Base-by-base conservation (phyloP, 1,140 invertebrate genomes). In the Eupeodes corollae region DNA sequence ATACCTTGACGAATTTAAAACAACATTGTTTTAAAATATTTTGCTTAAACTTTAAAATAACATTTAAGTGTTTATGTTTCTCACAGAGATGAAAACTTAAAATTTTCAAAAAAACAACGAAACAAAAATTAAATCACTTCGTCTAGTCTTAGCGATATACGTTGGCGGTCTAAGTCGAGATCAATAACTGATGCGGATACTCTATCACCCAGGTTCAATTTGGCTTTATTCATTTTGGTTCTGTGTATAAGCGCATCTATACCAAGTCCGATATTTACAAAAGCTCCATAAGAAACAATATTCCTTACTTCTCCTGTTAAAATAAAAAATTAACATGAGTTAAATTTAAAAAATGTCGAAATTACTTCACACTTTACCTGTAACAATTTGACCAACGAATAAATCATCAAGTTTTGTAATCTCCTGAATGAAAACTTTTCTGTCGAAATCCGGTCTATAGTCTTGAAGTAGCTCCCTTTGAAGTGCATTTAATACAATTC, bases 191-290 rank as follows among this genome's bases (percentile, higher is more conserved):
- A 70, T 2, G 79, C 79, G 54, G 80, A 70, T 5, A 91, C 78
- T 37, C 75, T 68, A 59, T 91, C 82, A 0, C 87, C 86, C 21
- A 91, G 63, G 52, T 77, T 74, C 0, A 89, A 61, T 21, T 69
- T 63, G 10, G 70, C 56, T n/a, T 75, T 73, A 1, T 72, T 74
- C 62, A 83, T 69, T 46, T 80, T 75, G 41, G 72, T 81, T 0
- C 61, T 69, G 51, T 88, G 88, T 37, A 93, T 79, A 14, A 95
- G 72, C 0, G 83, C 90, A 68, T 83, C 75, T 37, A 62, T 75
- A 3, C 78, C 84, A 0, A 93, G 80, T 0, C 91, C 91, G 51
- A 91, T 79, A 63, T 95, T 91, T 3, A 94, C 84, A 69, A 95
- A 96, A 35, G 82, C 79, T 13, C 91, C 91, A 68, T 95, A 95